Base-by-base conservation (phyloP, 2,888 invertebrate genomes). In the Rhamnusium bicolor region DNA sequence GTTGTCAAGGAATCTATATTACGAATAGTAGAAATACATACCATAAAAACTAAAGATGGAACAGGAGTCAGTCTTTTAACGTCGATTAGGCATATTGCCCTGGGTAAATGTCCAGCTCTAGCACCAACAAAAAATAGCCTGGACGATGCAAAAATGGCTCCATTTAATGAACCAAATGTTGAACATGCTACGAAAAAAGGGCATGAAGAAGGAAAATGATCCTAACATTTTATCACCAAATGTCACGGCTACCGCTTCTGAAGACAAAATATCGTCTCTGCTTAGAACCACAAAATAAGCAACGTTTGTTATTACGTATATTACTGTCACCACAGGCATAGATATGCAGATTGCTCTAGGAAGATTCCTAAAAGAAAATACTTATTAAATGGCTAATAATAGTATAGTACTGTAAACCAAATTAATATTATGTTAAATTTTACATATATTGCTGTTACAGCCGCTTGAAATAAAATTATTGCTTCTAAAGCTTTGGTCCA, bases 161-260 rank as follows among this genome's bases (percentile, higher is more conserved):
- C 98, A 75, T 97, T 96, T 5, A 98, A 90, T 0, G 98, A 97
- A 73, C 98, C 98, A 85, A 98, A 92, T 1, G 97, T 95, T 0
- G 98, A 98, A 71, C 97, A 91, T 0, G 98, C 97, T 1, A 98
- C 98, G 89, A 98, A 93, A 2, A n/a, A 96, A 88, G 0, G 98
- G 98, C 92, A 98, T 97, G n/a, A 93, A 91, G 92, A 95, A 94
- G 6, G 93, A 90, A 82, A 95, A 90, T 74, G 89, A 89, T 6
- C 96, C 95, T 74, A 98, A 90, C 19, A 96, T 91, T 80, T 92
- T 90, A 74, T 93, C 91, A 10, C 96, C 95, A 86, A 98, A 97
- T 47, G 96, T 96, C 96, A 99, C 97, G 82, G 98, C 99, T 78
- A 99, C 98, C n/a, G 99, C 98, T 86, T 96, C 94, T 0, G 98